Evolutionary conservation across 30 jellyfish, hydroid and myxozoan species (phyloP), one percentile per base, ranked within the genome.

Genomic region (Aurelia sp.): DNA sequence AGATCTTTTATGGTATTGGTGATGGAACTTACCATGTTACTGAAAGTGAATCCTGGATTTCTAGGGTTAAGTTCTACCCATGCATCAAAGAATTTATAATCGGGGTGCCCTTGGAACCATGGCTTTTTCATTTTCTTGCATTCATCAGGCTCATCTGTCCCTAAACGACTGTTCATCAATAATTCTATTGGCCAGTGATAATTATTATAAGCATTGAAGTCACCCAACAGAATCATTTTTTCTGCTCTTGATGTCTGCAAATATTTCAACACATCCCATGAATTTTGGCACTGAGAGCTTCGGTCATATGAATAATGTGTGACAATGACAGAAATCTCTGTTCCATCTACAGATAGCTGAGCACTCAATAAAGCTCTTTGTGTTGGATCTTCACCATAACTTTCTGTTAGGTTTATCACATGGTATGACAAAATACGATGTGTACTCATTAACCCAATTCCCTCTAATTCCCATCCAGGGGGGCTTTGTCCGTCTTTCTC

Each of bases 401-500:
- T 60, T 51, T 35, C 19, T 13, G 98, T 71, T 16, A 92, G 62
- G 63, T 92, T 85, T n/a, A 73, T 58, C 13, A 35, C 84, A 75
- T 86, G 92, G 15, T 72, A 64, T 41, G 90, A 85, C 13, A 80
- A 48, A 13, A 87, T 82, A 6, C 74, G 83, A 81, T 86, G 92
- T 44, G 59, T 86, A 68, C 98, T 92, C 47, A 92, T 31, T 2
- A 86, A n/a, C 5, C 98, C 98, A 21, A 92, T 74, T 63, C 98
- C 98, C 64, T 87, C 97, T 53, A 72, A 62, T 30, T 92, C 97
- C 98, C 98, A 92, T 0, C 98, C 98, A 15, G 97, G 97, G 19
- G 92, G 97, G 8, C 80, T 88, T 19, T 65, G 48, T 17, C 65
- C 90, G 3, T 50, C 76, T 12, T 63, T 31, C 15, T 31, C 78